Evolutionary conservation across 2,888 invertebrate species (phyloP).

Genomic region (Macrosiphum euphorbiae): DNA sequence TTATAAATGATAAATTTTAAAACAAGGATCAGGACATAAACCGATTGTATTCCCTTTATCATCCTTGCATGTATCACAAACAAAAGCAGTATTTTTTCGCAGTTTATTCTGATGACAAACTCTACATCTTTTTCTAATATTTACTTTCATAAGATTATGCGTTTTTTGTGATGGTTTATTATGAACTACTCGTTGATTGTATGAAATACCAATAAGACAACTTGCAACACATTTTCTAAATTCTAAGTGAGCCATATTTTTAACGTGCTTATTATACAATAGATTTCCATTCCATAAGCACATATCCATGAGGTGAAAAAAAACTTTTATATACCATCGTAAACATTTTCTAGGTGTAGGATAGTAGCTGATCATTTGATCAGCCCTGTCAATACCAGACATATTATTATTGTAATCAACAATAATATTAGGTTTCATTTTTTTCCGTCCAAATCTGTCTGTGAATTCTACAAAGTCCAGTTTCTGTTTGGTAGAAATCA

Average conservation of each 20-base stretch:
- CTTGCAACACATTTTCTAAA: conserved; percentile 1
- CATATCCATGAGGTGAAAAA: conserved; percentile 42
- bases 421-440: neutral
- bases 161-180: neutral
- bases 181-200: neutral
- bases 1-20: neutral
- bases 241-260: conserved; percentile 25
- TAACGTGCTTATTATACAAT: conserved; percentile 15
- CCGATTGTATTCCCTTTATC: neutral
- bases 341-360: neutral
- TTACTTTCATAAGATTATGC: neutral
- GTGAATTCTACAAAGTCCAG: neutral
- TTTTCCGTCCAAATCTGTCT: neutral
- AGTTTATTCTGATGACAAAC: neutral
- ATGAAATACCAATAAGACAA: neutral
- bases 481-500: conserved; percentile 17
- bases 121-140: neutral
- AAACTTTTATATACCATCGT: conserved; percentile 43
- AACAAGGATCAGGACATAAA: conserved; percentile 2
- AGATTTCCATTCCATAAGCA: conserved; percentile 19
- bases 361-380: conserved; percentile 25
- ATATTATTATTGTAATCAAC: conserved; percentile 19
- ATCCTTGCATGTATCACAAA: conserved; percentile 6
- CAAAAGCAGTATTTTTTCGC: neutral
- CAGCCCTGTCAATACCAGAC: conserved; percentile 12